Evolutionary conservation across 2,113 vertebrate species (phyloP).

Genomic region (Steatornis caripensis): DNA sequence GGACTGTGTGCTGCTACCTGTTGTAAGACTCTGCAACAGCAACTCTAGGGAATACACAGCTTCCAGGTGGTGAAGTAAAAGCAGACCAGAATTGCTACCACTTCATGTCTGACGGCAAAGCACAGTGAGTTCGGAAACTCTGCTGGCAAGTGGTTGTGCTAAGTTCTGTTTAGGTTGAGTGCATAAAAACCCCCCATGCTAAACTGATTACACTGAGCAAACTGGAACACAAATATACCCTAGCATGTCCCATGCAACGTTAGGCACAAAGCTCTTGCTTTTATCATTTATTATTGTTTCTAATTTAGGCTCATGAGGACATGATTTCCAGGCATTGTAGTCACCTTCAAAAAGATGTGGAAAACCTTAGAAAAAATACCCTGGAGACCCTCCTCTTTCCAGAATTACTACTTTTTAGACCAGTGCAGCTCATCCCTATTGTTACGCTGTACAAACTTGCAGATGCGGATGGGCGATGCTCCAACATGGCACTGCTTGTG

Average conservation of each 20-base stretch:
- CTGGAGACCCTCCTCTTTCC: no score
- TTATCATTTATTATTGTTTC: not conserved
- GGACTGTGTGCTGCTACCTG: not conserved
- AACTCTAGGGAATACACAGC: not conserved
- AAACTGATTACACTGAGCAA: not conserved
- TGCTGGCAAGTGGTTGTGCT: not conserved
- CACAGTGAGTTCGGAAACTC: not conserved
- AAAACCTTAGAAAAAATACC: no score
- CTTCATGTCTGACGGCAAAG: not conserved
- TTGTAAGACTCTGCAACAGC: not conserved
- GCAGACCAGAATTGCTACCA: not conserved
- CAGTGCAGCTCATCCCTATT: no score
- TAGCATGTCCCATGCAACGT: not conserved
- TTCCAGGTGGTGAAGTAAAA: not conserved
- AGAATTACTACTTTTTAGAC: no score
- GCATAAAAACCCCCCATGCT: not conserved
- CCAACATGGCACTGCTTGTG: rapidly evolving
- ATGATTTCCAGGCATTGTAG: no score
- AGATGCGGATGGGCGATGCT: not conserved
- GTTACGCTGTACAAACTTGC: not conserved
- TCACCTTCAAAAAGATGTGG: no score
- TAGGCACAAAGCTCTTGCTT: not conserved
- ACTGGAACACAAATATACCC: not conserved
- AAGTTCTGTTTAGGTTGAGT: not conserved
- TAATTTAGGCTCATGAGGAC: not conserved